Base-by-base conservation (phyloP, 2,888 invertebrate genomes). In the Leptinotarsa juncta region DNA sequence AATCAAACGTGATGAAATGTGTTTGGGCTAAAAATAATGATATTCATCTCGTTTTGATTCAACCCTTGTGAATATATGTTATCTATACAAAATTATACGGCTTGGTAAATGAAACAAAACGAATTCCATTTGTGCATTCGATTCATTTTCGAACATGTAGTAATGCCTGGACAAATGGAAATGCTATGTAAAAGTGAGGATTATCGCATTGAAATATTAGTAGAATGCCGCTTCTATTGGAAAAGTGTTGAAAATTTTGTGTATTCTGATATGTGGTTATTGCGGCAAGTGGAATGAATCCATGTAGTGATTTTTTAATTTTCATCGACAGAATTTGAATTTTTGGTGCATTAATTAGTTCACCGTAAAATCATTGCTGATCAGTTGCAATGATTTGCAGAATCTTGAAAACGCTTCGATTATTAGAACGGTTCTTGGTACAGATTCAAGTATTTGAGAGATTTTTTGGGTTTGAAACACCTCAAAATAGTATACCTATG, bases 41-140 rank as follows among this genome's bases (percentile, higher is more conserved):
- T 62, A 62, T 32, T n/a, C 32, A 32, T 15, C 32, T 26, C 18
- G n/a, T 32, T 62, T 62, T 62, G 62, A 62, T 62, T 62, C 10
- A 42, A 62, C 32, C 32, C 3, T 5, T 15, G 62, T 42, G 16
- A 42, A 62, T 62, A 62, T n/a, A n/a, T 62, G 62, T 42, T 62
- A 62, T 62, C 62, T 62, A 32, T 4, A 42, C 62, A 42, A 62
- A 42, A 62, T 62, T 62, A 62, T 62, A 62, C 42, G 62, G 26
- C n/a, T 32, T 18, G 62, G 42, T 12, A 32, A 62, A 62, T 62
- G 42, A 62, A 62, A 42, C 62, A n/a, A 42, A 62, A 62, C 42
- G 32, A 16, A 32, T 42, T 32, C 16, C 62, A 16, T 18, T 42
- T 15, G 26, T 62, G 32, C 14, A 26, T 62, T 62, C 32, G 32